These are phyloP conservation scores for Acrocephalus scirpaceus DNA, from an alignment of 2,797 vertebrate species.

Conservation along the genomic window DNA sequence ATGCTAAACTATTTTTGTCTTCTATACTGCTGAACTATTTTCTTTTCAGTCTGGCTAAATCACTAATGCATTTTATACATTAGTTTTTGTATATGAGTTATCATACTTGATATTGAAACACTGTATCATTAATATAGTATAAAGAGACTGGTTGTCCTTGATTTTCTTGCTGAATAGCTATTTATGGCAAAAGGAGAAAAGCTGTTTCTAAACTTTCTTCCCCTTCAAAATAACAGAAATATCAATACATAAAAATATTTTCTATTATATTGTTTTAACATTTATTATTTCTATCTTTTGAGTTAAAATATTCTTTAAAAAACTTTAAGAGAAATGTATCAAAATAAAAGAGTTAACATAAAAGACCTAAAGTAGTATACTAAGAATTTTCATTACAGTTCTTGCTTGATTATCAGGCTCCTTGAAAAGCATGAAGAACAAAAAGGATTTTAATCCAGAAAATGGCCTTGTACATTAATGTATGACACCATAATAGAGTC, in stretches of 20 bases:
- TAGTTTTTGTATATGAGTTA: not conserved
- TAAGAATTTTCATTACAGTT: not conserved
- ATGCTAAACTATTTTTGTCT: not conserved
- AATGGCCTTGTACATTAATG: not conserved
- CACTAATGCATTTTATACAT: not conserved
- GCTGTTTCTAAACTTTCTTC: not conserved
- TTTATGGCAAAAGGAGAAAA: not conserved
- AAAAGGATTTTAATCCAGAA: not conserved
- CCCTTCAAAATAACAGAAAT: not conserved
- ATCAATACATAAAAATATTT: not conserved
- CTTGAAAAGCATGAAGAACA: not conserved
- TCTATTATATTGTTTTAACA: not conserved
- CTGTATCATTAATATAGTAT: not conserved
- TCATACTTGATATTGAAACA: not conserved
- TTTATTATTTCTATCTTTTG: not conserved
- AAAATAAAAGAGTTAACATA: not conserved
- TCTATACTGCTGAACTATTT: not conserved
- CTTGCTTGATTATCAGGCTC: not conserved
- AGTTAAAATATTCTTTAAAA: not conserved
- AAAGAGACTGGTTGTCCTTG: not conserved
- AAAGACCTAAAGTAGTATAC: not conserved
- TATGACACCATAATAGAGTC: not conserved
- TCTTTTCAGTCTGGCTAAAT: not conserved
- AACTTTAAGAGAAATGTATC: not conserved
- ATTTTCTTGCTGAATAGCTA: not conserved